phyloP scores from a whole-genome alignment of 2,888 invertebrate species.

The Himalopsyche tibetana region DNA sequence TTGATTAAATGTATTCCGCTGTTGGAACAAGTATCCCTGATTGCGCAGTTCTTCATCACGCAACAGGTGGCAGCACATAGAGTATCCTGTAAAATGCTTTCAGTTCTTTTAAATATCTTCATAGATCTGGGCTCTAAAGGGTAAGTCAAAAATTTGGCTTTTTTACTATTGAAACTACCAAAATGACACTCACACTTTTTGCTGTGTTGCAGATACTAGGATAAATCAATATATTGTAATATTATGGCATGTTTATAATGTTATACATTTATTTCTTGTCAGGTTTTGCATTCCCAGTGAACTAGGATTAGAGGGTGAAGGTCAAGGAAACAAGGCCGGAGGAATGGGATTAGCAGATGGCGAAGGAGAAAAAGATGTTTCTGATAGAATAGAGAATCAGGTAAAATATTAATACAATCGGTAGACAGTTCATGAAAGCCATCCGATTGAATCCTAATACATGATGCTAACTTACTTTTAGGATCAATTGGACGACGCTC shows the following conservation, averaged over 20 bases:
- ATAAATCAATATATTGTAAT: not conserved
- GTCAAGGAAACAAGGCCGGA: constrained; percentile 78
- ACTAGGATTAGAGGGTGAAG: constrained; percentile 83
- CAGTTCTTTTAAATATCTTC: constrained; percentile 89
- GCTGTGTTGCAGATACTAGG: not conserved
- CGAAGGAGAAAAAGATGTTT: constrained; percentile 95
- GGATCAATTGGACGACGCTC: constrained; percentile 95
- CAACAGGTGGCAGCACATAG: constrained; percentile 88
- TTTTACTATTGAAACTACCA: not conserved
- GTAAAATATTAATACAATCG: constrained; percentile 66
- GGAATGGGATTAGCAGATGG: constrained; percentile 96
- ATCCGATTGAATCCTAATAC: not conserved
- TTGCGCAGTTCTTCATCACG: constrained; percentile 87
- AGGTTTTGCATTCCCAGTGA: constrained; percentile 97
- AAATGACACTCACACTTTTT: too few relatives aligned
- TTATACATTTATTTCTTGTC: constrained; percentile 68
- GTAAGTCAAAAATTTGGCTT: constrained; percentile 73
- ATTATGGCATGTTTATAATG: too few relatives aligned
- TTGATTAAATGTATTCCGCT: constrained; percentile 80
- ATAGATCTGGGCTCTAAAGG: constrained; percentile 86
- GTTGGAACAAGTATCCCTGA: constrained; percentile 84
- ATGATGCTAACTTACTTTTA: constrained; percentile 74
- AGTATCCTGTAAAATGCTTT: constrained; percentile 88
- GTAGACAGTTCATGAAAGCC: not conserved
- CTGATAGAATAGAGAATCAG: constrained; percentile 89